Evolutionary conservation across 2,888 invertebrate genomes (phyloP), one percentile per base, ranked within the genome.

Genomic region (Torymus aiolomorphi): DNA sequence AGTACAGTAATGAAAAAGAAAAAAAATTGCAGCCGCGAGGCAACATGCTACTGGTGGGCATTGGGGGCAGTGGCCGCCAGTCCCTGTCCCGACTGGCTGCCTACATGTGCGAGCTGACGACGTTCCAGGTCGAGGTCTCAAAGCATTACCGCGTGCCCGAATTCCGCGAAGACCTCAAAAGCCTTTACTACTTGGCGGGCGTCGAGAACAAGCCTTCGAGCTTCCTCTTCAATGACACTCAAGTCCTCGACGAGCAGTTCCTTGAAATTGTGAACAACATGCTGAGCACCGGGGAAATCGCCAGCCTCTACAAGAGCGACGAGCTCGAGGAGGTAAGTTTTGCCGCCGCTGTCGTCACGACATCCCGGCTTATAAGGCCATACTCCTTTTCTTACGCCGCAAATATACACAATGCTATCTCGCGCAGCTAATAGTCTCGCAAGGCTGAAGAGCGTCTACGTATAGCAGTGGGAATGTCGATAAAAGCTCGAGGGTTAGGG

Each of bases 231-330:
- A 95, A 94, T 87, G 97, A 97, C 89, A 96, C 95, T 1, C 97
- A 96, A 89, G 94, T 97, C 24, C 94, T 93, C 0, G 96, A 96
- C 82, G 96, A 96, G 86, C 92, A 94, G 12, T 97, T 97, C 90
- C 92, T 97, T 0, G 97, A 97, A 91, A 95, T 97, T 84, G 93
- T 97, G 78, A 97, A 97, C 91, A 97, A 96, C 87, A 93, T 97
- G 90, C 92, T 97, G 78, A 96, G 96, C 88, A 96, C 95, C 82
- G 97, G 97, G 0, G 97, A 97, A 91, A 94, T 97, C 78, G 94
- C 96, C 4, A 97, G 97, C 90, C 92, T 97, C n/a, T 97, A 94
- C 88, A 96, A 96, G 87, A 89, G 94, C 0, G 97, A 97, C 83
- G 97, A 97, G 90, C 95, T 97, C 91, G 97, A 97, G 88, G 97